These are phyloP conservation scores for Creontiades dilutus DNA, from an alignment of 2,888 invertebrate genomes.

Conservation along the genomic window DNA sequence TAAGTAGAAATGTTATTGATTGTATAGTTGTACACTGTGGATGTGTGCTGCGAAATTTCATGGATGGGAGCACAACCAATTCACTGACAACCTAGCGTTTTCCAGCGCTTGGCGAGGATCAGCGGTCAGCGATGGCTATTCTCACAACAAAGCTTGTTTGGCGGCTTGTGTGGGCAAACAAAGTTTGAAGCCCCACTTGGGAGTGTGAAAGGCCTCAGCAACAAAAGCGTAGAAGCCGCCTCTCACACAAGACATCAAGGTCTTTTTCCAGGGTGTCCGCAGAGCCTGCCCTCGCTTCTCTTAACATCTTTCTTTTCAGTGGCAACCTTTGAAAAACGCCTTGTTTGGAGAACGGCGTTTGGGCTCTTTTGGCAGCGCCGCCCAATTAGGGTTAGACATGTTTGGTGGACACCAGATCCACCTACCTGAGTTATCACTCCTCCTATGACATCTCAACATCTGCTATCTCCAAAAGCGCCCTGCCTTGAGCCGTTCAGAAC, in stretches of 20 bases:
- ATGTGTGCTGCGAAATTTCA: constrained; percentile 22
- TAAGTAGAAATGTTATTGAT: no score
- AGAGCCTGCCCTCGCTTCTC: constrained; percentile 17
- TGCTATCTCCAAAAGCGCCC: constrained; percentile 1
- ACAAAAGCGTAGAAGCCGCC: constrained; percentile 53
- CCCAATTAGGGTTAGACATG: constrained; percentile 50
- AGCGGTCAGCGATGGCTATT: constrained; percentile 37
- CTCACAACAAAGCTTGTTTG: constrained; percentile 69
- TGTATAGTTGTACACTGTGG: not conserved
- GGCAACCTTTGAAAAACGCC: constrained; percentile 25
- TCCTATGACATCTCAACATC: constrained; percentile 44
- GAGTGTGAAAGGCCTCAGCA: constrained; percentile 67
- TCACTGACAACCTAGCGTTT: not conserved
- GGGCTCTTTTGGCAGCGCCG: not conserved
- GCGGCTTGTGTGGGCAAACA: constrained; percentile 71
- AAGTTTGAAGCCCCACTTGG: constrained; percentile 62
- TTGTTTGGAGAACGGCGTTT: constrained; percentile 52
- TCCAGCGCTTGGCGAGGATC: not conserved
- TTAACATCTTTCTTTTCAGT: constrained; percentile 45
- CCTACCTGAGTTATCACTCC: constrained; percentile 57
- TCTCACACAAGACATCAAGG: constrained; percentile 43
- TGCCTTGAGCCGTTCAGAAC: not conserved
- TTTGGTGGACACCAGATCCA: constrained; percentile 17
- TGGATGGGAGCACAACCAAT: constrained; percentile 31
- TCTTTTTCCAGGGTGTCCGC: constrained; percentile 58